Percentiles rank a stretch among this genome's conserved stretches.
These are phyloP conservation scores for Sorex fumeus DNA, from an alignment of 2,113 vertebrate genomes.

Conservation along the genomic window DNA sequence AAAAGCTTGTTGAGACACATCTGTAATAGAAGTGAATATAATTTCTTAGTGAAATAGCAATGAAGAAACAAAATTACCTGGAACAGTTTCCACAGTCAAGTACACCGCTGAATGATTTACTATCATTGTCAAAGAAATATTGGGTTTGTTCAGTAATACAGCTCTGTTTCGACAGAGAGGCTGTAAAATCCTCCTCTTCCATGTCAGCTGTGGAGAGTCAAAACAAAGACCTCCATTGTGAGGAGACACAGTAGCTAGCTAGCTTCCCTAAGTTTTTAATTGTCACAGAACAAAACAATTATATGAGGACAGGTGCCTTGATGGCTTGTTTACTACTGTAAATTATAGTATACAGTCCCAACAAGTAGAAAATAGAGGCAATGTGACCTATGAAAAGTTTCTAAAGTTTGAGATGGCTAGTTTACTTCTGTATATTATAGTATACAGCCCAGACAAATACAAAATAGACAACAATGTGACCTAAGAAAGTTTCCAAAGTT, in stretches of 20 bases:
- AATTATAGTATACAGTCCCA: no score
- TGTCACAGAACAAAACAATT: not conserved
- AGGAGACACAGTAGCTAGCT: not conserved
- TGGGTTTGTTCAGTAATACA: slow-evolving; percentile 99
- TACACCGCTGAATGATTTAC: slow-evolving; percentile 94
- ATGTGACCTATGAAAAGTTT: not conserved
- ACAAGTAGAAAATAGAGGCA: not conserved
- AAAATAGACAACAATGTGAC: not conserved
- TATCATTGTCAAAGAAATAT: slow-evolving; percentile 97
- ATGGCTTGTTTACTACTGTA: not conserved
- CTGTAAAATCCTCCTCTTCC: slow-evolving; percentile 94
- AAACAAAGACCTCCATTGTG: not conserved
- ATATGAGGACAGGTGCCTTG: not conserved
- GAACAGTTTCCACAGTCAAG: slow-evolving; percentile 98
- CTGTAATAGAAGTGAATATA: not conserved
- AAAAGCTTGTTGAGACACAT: not conserved
- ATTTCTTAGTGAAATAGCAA: not conserved
- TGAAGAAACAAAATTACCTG: slow-evolving; percentile 89
- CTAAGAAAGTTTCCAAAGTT: not conserved
- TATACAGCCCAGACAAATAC: not conserved
- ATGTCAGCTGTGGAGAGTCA: slow-evolving; percentile 90
- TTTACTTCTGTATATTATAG: no score
- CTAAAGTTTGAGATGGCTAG: not conserved
- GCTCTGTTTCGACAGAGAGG: slow-evolving; percentile 96
- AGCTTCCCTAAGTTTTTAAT: not conserved